Evolutionary conservation across 1,140 invertebrate species (phyloP), one percentile per base, ranked within the genome.

Genomic region (Cotesia vestalis): DNA sequence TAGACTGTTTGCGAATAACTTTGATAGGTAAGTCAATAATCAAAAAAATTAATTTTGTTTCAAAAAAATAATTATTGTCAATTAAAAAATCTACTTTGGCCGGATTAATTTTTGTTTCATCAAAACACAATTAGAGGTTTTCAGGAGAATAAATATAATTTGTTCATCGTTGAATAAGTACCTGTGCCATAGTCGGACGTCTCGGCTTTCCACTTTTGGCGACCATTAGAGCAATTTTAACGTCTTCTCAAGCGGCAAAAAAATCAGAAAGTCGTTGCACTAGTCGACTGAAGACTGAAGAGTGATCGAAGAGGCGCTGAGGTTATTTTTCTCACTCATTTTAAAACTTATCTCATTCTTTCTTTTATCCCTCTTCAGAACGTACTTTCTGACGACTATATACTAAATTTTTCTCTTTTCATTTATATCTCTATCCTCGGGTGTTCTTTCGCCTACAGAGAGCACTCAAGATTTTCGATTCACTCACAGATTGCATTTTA

Each of bases 181-280:
- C 64, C 59, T 73, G 57, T 27, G 27, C 27, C 27, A 27, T 27
- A 27, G 27, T 55, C 57, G 59, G 71, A 20, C n/a, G 36, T 64
- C 69, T 74, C 61, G 62, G 66, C 64, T 76, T 76, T 72, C 66
- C 69, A 76, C 72, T 76, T 73, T 71, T 78, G 80, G 76, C 77
- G 76, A 73, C 79, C 82, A 85, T 84, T 84, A 83, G 79, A 84
- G 82, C 79, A 85, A 84, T 84, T 85, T 83, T 79, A 81, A 82
- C 82, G 79, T 84, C 78, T 83, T 78, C 73, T 77, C 69, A 71
- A 75, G 75, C 77, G 74, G 81, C 78, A 84, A 84, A 85, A 76
- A 84, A 85, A 81, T 80, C 73, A 17, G 55, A 57, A 38, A 66
- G 83, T 83, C 78, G 82, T 83, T 84, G 81, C 78, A 80, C 83